Conservation (phyloP, 2,113 vertebrate genomes). For the Taurulus bubalis region DNA sequence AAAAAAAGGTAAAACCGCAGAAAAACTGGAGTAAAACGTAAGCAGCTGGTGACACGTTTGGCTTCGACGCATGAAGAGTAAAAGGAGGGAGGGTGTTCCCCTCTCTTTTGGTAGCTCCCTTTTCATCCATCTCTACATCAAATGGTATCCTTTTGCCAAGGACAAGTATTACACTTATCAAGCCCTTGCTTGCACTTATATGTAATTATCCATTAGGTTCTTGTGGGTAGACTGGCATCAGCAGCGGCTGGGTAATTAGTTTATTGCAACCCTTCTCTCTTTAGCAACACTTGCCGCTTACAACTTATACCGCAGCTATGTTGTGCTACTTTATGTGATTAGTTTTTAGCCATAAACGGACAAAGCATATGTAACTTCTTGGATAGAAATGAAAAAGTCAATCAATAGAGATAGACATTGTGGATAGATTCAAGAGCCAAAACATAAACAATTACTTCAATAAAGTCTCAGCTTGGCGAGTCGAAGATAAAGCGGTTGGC, state of each 20-base stretch:
- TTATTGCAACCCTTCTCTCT: slow-evolving; percentile 45
- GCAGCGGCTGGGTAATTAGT: slow-evolving; percentile 48
- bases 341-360: slow-evolving; percentile 13
- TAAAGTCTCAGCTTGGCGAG: slow-evolving; percentile 11
- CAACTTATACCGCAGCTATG: slow-evolving; percentile 20
- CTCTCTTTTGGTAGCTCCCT: slow-evolving; percentile 2
- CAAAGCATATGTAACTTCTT: slow-evolving; percentile 3
- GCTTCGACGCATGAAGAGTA: slow-evolving; percentile 28
- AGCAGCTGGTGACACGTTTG: slow-evolving; percentile 59
- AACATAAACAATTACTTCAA: slow-evolving; percentile 34
- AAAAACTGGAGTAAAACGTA: slow-evolving; percentile 66
- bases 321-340: slow-evolving; percentile 26
- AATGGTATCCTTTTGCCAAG: slow-evolving; percentile 33
- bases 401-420: slow-evolving; percentile 19
- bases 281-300: slow-evolving; percentile 43
- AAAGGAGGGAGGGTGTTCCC: slow-evolving; percentile 41
- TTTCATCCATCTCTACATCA: slow-evolving; percentile 40
- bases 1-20: slow-evolving; percentile 22
- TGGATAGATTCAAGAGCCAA: slow-evolving; percentile 32
- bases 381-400: slow-evolving; percentile 15
- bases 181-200: slow-evolving; percentile 41
- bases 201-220: slow-evolving; percentile 58
- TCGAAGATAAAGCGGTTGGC: slow-evolving; percentile 52
- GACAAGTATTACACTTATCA: slow-evolving; percentile 61
- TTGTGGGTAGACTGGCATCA: slow-evolving; percentile 44